A percentile compares a stretch with the other conserved stretches of the same genome.
Conservation (phyloP, 1,140 invertebrate genomes). For the Zophobas atratus region DNA sequence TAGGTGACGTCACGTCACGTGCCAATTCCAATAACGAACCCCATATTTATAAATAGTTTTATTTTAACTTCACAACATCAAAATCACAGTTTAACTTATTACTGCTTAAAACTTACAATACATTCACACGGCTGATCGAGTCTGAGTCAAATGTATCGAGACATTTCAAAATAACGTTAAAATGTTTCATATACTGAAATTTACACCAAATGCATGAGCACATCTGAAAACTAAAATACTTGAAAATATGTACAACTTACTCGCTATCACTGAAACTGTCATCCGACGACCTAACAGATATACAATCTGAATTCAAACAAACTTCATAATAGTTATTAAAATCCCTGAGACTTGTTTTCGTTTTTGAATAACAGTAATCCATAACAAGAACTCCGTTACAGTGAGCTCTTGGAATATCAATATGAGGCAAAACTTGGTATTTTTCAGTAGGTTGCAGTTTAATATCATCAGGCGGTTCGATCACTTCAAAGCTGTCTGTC, state of each 20-base stretch:
- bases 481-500: constrained; percentile 63
- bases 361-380: constrained; percentile 58
- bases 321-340: constrained; percentile 64
- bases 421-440: constrained; percentile 50
- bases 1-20: too few species aligned
- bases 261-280: constrained; percentile 34
- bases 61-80: constrained; percentile 53
- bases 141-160: constrained; percentile 7
- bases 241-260: constrained; percentile 11
- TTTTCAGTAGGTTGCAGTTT: constrained; percentile 58
- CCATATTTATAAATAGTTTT: constrained; percentile 49
- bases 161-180: constrained; percentile 10
- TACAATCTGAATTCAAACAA: constrained; percentile 27
- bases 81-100: constrained; percentile 57
- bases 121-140: constrained; percentile 22
- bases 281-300: constrained; percentile 17
- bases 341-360: constrained; percentile 65
- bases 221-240: constrained; percentile 1
- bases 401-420: constrained; percentile 61
- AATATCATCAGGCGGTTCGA: constrained; percentile 59
- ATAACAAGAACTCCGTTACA: constrained; percentile 62
- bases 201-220: constrained; percentile 16
- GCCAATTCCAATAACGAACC: background rate
- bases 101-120: constrained; percentile 47
- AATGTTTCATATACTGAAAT: background rate